Conservation (phyloP, 2,113 vertebrate species). For the Archilochus colubris region DNA sequence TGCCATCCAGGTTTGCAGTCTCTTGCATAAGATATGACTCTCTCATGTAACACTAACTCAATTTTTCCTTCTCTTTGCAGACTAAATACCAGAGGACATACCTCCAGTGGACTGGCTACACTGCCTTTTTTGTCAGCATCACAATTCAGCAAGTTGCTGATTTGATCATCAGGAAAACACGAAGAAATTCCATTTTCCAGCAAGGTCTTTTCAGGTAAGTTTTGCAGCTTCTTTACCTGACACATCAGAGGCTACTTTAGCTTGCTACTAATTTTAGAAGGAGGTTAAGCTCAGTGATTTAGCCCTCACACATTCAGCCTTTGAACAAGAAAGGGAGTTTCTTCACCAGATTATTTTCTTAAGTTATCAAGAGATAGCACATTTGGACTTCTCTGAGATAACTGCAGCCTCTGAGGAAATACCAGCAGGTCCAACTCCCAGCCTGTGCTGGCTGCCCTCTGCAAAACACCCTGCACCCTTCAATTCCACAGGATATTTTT, state of each 20-base stretch:
- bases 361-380: background rate
- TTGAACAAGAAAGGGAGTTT: background rate
- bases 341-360: background rate
- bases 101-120: constrained; percentile 79
- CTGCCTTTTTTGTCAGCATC: constrained; percentile 82
- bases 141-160: constrained; percentile 83
- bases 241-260: accelerated
- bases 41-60: accelerated
- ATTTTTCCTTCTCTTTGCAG: constrained; percentile 43
- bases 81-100: constrained; percentile 75
- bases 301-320: background rate
- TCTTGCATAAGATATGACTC: accelerated
- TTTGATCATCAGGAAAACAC: constrained; percentile 83
- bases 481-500: background rate
- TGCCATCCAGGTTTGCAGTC: background rate
- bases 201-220: constrained; percentile 80
- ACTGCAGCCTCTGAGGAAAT: background rate
- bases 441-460: background rate
- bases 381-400: background rate
- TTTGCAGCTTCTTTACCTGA: background rate
- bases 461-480: background rate
- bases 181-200: constrained; percentile 81
- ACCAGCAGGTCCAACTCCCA: background rate
- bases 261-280: background rate
- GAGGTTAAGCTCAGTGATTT: background rate